Conservation (phyloP, 1,140 invertebrate genomes). For the Coelopa frigida region DNA sequence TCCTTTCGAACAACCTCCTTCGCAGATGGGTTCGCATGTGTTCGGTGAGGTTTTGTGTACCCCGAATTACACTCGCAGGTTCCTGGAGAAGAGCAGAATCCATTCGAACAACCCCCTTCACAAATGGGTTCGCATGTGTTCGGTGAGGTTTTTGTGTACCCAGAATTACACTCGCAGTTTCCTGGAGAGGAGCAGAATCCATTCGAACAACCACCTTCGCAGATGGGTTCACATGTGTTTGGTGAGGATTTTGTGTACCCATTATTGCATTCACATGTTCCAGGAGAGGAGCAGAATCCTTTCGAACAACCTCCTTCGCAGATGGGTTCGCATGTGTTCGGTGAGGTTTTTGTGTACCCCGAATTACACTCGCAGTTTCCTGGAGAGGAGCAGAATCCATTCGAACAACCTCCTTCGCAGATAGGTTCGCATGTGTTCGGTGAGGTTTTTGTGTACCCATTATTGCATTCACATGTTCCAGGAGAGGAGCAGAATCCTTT, state of each 20-base stretch:
- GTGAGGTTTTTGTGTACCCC: slow-evolving; percentile 8
- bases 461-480: slow-evolving; percentile 39
- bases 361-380: slow-evolving; percentile 3
- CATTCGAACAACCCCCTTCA: slow-evolving; percentile 43
- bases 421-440: slow-evolving; percentile 43
- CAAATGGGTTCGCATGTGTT: slow-evolving; percentile 44
- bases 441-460: not conserved
- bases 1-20: slow-evolving; percentile 48
- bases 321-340: slow-evolving; percentile 16
- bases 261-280: slow-evolving; percentile 43
- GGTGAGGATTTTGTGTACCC: not conserved
- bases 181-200: not conserved
- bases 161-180: slow-evolving; percentile 12
- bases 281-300: slow-evolving; percentile 49
- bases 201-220: slow-evolving; percentile 35
- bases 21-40: slow-evolving; percentile 38
- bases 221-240: slow-evolving; percentile 1
- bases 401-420: slow-evolving; percentile 27
- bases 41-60: slow-evolving; percentile 38
- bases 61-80: slow-evolving; percentile 50
- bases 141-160: slow-evolving; percentile 22
- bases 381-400: slow-evolving; percentile 37
- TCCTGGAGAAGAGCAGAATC: slow-evolving; percentile 48
- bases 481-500: slow-evolving; percentile 18
- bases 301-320: slow-evolving; percentile 50